Percentiles rank a stretch among this genome's conserved stretches.
These are phyloP conservation scores for Slavum lentiscoides DNA, from an alignment of 2,888 invertebrate genomes.

Conservation along the genomic window DNA sequence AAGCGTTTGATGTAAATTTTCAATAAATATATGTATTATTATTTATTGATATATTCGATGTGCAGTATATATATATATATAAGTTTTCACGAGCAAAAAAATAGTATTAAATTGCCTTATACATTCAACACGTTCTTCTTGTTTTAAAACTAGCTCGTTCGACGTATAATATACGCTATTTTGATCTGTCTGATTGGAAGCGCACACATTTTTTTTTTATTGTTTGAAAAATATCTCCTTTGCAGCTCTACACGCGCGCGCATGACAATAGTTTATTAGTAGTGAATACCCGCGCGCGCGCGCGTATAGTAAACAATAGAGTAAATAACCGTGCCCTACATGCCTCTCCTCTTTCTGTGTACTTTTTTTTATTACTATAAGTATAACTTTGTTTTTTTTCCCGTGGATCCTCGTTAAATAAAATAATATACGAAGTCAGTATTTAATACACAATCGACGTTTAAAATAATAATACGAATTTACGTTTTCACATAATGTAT, in stretches of 20 bases:
- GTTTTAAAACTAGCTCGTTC: background rate
- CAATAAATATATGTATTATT: background rate
- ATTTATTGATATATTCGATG: constrained; percentile 17
- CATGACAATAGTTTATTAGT: constrained; percentile 50
- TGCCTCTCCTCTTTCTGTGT: constrained; percentile 9
- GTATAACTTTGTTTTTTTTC: constrained; percentile 8
- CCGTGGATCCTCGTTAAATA: background rate
- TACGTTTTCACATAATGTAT: background rate
- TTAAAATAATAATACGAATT: background rate
- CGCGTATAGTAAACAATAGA: constrained; percentile 30
- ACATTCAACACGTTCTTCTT: constrained; percentile 24
- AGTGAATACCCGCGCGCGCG: constrained; percentile 1
- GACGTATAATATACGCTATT: background rate
- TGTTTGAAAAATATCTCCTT: constrained; percentile 43
- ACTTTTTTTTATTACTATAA: constrained; percentile 8
- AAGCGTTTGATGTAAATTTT: constrained; percentile 22
- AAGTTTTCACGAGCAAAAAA: constrained; percentile 14
- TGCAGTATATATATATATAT: background rate
- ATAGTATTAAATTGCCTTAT: constrained; percentile 8
- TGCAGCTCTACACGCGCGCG: background rate
- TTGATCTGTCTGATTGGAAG: background rate
- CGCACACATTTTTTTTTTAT: constrained; percentile 12
- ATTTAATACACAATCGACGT: background rate
- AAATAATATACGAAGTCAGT: too few species aligned
- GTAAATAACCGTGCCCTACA: constrained; percentile 38